Evolutionary conservation across 2,888 invertebrate species (phyloP).

Genomic region (Ischnura elegans): DNA sequence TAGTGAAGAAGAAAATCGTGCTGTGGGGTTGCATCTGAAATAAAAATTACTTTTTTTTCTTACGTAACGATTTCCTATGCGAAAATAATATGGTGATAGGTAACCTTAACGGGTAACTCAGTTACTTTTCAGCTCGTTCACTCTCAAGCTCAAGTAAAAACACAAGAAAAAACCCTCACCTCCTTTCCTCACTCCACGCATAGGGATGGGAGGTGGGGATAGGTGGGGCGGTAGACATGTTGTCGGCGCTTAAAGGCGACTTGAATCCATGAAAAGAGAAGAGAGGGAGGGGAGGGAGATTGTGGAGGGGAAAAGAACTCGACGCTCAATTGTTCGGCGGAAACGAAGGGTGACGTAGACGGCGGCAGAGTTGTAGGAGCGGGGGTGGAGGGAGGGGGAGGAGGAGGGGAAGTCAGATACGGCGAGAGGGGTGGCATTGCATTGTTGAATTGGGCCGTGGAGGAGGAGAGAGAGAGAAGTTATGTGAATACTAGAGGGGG

Average conservation of each 20-base stretch:
- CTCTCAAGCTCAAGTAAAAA: too few species aligned
- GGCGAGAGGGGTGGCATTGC: neutral
- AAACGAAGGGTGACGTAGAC: constrained; percentile 35
- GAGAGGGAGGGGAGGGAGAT: neutral
- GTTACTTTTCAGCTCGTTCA: too few species aligned
- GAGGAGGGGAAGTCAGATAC: constrained; percentile 29
- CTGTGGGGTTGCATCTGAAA: too few species aligned
- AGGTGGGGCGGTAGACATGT: constrained; percentile 25
- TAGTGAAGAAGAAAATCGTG: too few species aligned
- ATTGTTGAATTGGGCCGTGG: constrained; percentile 15
- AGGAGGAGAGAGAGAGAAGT: constrained; percentile 6
- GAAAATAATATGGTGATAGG: too few species aligned
- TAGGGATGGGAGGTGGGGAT: too few species aligned
- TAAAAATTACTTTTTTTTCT: too few species aligned
- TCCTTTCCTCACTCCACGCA: too few species aligned
- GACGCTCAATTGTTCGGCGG: constrained; percentile 38
- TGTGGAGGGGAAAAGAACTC: neutral
- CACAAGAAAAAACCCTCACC: too few species aligned
- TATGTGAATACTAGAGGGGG: neutral
- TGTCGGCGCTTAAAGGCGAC: constrained; percentile 41
- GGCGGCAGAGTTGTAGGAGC: neutral
- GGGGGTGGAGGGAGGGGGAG: neutral
- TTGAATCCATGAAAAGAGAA: too few species aligned
- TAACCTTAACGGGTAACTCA: too few species aligned
- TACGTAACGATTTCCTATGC: too few species aligned